A percentile compares a stretch with the other conserved stretches of the same genome.
phyloP scores from a whole-genome alignment of 1,140 invertebrate species.

The Bombus waltoni region DNA sequence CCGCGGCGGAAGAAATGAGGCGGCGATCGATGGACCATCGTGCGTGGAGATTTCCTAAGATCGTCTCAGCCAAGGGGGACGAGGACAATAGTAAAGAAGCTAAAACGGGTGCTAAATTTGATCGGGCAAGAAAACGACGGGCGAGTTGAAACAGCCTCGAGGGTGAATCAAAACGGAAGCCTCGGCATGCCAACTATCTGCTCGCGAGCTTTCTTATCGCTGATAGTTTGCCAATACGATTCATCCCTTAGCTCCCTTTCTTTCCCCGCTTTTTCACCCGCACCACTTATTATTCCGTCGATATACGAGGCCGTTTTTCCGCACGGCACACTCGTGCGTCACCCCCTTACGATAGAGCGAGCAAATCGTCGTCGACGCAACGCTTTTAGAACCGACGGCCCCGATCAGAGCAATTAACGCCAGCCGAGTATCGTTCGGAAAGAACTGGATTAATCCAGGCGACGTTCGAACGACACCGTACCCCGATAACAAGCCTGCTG shows the following conservation, averaged over 20 bases:
- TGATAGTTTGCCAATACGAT: constrained; percentile 20
- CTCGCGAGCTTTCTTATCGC: constrained; percentile 30
- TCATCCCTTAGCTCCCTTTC: neutral
- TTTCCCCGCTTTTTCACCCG: neutral
- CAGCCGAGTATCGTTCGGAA: neutral
- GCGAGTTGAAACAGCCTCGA: constrained; percentile 17
- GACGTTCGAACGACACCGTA: neutral
- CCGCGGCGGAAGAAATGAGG: constrained; percentile 27
- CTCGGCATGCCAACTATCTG: constrained; percentile 17
- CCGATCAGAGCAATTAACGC: constrained; percentile 26
- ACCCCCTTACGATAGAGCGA: neutral
- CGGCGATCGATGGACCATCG: constrained; percentile 34
- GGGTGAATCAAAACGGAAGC: constrained; percentile 34
- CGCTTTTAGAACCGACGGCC: constrained; percentile 5
- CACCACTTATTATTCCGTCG: constrained; percentile 17
- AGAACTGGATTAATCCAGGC: constrained; percentile 10
- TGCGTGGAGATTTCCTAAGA: neutral
- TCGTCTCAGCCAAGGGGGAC: no score
- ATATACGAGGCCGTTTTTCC: constrained; percentile 15
- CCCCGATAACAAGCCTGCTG: neutral
- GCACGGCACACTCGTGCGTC: neutral
- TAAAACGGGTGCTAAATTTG: constrained; percentile 42
- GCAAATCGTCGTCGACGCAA: no score
- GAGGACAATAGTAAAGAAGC: neutral
- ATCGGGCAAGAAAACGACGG: constrained; percentile 6